A percentile compares a stretch with the other conserved stretches of the same genome.
Evolutionary conservation across 2,113 vertebrate genomes (phyloP).

Genomic region (Tragelaphus buxtoni): DNA sequence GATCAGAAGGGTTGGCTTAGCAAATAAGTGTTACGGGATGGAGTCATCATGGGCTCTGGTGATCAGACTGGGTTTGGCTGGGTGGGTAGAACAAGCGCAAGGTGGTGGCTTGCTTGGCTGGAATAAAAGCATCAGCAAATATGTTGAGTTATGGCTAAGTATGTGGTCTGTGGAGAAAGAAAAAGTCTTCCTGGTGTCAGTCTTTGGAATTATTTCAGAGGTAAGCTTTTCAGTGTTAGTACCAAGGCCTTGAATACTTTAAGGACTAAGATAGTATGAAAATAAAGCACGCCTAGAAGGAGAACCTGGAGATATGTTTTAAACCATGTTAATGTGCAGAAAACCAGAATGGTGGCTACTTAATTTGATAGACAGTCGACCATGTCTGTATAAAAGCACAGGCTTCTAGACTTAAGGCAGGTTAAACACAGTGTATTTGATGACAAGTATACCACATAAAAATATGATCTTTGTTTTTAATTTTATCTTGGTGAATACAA

Average conservation of each 20-base stretch:
- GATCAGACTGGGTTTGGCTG: neutral
- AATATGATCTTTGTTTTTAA: constrained; percentile 50
- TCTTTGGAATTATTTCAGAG: constrained; percentile 20
- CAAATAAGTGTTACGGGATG: neutral
- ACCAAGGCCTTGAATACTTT: neutral
- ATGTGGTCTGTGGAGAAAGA: neutral
- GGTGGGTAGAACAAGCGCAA: neutral
- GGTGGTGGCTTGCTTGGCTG: neutral
- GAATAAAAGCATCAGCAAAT: neutral
- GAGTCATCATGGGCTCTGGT: neutral
- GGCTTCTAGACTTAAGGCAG: neutral
- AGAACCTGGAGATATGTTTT: neutral
- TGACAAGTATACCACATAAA: neutral
- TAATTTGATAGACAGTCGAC: constrained; percentile 10
- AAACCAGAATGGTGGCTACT: constrained; percentile 20
- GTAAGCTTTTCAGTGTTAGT: neutral
- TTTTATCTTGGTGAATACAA: constrained; percentile 54
- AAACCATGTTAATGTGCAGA: constrained; percentile 9
- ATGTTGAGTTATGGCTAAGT: neutral
- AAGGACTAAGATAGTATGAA: neutral
- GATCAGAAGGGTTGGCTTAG: constrained; percentile 2
- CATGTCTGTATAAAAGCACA: neutral
- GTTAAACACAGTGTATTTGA: constrained; percentile 45
- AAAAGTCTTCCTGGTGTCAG: neutral
- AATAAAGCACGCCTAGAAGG: neutral